These are phyloP conservation scores for Lordiphosa mommai DNA, from an alignment of 1,140 invertebrate genomes.

Conservation along the genomic window DNA sequence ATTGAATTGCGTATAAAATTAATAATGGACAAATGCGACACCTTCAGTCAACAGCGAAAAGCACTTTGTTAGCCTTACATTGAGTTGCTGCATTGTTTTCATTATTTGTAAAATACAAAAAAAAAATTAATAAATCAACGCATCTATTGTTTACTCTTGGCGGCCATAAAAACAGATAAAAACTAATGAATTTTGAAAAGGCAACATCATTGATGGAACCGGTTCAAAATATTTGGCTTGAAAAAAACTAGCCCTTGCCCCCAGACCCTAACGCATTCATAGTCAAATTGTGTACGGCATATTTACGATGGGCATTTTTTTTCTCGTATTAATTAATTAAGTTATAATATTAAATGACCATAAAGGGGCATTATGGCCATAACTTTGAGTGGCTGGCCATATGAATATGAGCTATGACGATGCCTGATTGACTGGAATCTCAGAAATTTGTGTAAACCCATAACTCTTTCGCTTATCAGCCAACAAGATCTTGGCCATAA, in stretches of 20 bases:
- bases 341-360: constrained; percentile 75
- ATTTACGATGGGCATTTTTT: constrained; percentile 42
- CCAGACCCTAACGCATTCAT: constrained; percentile 38
- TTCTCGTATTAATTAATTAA: constrained; percentile 73
- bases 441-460: constrained; percentile 47
- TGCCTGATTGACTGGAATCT: constrained; percentile 40
- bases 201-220: constrained; percentile 56
- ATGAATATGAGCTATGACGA: constrained; percentile 41
- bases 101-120: constrained; percentile 44
- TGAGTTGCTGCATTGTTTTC: constrained; percentile 8
- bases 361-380: constrained; percentile 73
- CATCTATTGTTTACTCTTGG: constrained; percentile 55
- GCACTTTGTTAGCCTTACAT: constrained; percentile 17
- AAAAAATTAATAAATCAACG: constrained; percentile 71
- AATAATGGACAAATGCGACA: constrained; percentile 16
- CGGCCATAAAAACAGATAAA: constrained; percentile 64
- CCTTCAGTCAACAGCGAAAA: constrained; percentile 27
- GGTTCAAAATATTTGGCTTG: constrained; percentile 46
- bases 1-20: constrained; percentile 14
- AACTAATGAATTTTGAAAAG: constrained; percentile 72
- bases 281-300: constrained; percentile 55
- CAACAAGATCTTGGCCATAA: constrained; percentile 17
- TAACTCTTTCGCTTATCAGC: constrained; percentile 59
- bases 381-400: constrained; percentile 59
- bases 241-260: constrained; percentile 18